Percentiles rank a stretch among this genome's conserved stretches.
These are phyloP conservation scores for Heloderma charlesbogerti DNA, from an alignment of 2,113 vertebrate species.

Conservation along the genomic window DNA sequence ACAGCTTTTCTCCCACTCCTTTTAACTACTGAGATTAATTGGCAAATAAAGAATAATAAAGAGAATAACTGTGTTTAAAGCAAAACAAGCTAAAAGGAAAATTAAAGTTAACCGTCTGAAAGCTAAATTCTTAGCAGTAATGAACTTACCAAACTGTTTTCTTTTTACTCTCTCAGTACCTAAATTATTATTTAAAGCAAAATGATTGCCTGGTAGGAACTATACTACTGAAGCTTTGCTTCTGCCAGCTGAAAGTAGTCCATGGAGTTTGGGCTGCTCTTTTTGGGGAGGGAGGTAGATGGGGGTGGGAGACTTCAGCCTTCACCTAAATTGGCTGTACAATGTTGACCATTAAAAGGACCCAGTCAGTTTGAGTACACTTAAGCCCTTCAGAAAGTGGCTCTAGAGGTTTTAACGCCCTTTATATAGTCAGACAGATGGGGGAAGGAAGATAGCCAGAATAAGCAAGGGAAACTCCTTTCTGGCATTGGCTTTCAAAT, in stretches of 20 bases:
- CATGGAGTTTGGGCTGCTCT: neutral
- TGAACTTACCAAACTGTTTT: neutral
- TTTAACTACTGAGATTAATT: neutral
- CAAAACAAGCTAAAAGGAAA: neutral
- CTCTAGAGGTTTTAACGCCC: conserved; percentile 31
- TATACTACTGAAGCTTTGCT: neutral
- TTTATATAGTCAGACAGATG: conserved; percentile 44
- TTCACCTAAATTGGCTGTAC: neutral
- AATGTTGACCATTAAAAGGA: neutral
- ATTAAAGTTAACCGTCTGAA: neutral
- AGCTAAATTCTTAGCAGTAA: conserved; percentile 3
- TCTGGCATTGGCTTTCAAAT: conserved; percentile 4
- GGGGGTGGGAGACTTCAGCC: neutral
- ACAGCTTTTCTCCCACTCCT: neutral
- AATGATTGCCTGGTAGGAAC: neutral
- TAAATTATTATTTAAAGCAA: neutral
- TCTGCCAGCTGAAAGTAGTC: conserved; percentile 2
- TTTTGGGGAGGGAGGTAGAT: neutral
- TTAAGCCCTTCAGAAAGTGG: conserved; percentile 36
- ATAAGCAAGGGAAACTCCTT: conserved; percentile 46
- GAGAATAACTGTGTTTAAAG: neutral
- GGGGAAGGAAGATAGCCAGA: conserved; percentile 51
- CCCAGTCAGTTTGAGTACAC: conserved; percentile 26
- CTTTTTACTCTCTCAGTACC: neutral
- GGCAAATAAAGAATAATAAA: neutral